Conservation (phyloP, 2,797 vertebrate species). For the Scyliorhinus canicula region DNA sequence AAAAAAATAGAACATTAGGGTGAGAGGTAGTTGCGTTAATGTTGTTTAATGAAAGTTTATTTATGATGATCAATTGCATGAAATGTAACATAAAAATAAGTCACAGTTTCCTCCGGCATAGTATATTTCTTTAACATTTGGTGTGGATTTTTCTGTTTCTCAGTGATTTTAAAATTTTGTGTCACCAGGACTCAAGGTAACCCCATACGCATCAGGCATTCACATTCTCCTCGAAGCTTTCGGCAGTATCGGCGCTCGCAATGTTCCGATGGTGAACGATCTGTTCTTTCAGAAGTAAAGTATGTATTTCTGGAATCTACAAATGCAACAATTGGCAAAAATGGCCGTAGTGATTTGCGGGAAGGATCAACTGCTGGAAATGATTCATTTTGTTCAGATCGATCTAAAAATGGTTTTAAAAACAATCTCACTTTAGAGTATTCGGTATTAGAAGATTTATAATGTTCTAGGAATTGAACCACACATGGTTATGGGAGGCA, state of each 20-base stretch:
- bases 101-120: neutral
- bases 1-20: neutral
- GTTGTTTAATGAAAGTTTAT: neutral
- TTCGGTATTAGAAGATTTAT: neutral
- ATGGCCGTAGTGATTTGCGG: neutral
- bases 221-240: conserved; percentile 76
- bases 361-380: neutral
- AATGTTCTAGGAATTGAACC: neutral
- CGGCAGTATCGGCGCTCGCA: conserved; percentile 74
- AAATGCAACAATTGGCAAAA: conserved; percentile 12
- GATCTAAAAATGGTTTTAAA: neutral
- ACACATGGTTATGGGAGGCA: no score
- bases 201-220: conserved; percentile 73
- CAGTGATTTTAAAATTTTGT: conserved; percentile 22
- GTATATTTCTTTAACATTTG: neutral
- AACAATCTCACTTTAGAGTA: neutral
- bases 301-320: conserved; percentile 49
- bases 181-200: conserved; percentile 73
- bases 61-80: neutral
- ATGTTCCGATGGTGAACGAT: conserved; percentile 79
- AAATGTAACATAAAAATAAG: neutral
- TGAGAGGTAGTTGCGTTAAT: neutral
- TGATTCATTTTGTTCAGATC: neutral
- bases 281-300: conserved; percentile 80
- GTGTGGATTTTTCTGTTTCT: neutral